Conservation (phyloP, 1,140 invertebrate genomes). For the Mamestra configurata region DNA sequence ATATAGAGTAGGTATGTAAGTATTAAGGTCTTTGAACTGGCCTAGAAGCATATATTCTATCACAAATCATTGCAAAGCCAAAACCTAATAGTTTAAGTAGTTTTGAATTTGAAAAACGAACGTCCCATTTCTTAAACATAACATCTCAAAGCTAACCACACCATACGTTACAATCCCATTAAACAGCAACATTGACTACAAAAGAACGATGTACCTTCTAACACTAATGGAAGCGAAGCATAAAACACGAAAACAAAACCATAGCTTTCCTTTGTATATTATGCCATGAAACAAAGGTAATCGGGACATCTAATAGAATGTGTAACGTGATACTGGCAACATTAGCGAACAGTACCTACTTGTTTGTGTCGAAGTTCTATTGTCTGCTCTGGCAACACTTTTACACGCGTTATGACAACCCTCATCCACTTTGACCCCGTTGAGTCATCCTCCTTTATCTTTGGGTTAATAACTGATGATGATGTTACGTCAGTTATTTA, state of each 20-base stretch:
- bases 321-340: slow-evolving; percentile 24
- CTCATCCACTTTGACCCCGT: slow-evolving; percentile 12
- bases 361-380: not conserved
- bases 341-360: slow-evolving; percentile 32
- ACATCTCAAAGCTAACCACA: not conserved
- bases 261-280: not conserved
- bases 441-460: slow-evolving; percentile 16
- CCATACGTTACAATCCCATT: not conserved
- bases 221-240: slow-evolving; percentile 5
- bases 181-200: not conserved
- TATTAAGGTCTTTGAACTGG: too few species aligned
- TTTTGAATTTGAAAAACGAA: too few species aligned
- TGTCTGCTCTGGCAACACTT: slow-evolving; percentile 33
- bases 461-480: not conserved
- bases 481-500: not conserved
- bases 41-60: too few species aligned
- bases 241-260: not conserved
- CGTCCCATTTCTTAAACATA: not conserved
- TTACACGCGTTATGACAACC: slow-evolving; percentile 18
- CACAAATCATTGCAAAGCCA: too few species aligned
- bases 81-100: too few species aligned
- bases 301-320: slow-evolving; percentile 25
- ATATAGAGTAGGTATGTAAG: too few species aligned
- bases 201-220: slow-evolving; percentile 12
- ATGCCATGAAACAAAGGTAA: slow-evolving; percentile 34